These are phyloP conservation scores for Cephalopterus ornatus DNA, from an alignment of 2,113 vertebrate genomes.

Conservation along the genomic window DNA sequence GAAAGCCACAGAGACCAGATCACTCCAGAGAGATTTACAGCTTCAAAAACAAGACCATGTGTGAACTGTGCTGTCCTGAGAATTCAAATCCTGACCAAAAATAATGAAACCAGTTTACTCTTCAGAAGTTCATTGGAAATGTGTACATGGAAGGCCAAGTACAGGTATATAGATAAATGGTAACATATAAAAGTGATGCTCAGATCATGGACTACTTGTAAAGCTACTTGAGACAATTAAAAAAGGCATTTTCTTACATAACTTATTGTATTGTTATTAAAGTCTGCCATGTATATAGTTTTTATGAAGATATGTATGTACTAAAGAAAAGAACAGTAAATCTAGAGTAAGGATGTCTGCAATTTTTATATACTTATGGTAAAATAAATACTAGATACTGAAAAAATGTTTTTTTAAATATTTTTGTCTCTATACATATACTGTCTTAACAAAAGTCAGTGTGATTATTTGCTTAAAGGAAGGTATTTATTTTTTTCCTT, in stretches of 20 bases:
- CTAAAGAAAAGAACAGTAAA: not conserved
- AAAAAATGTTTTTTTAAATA: rapidly evolving
- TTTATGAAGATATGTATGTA: not conserved
- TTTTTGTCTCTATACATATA: not conserved
- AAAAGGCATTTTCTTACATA: not conserved
- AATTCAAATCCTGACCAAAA: not conserved
- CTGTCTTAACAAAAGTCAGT: not conserved
- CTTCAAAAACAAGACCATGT: not conserved
- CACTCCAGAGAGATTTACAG: slow-evolving; percentile 7
- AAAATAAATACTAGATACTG: not conserved
- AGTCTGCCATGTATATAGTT: not conserved
- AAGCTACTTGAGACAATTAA: not conserved
- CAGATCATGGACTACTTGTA: not conserved
- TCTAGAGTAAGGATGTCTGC: not conserved
- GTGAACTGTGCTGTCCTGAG: not conserved
- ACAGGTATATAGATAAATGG: not conserved
- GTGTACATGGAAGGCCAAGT: not conserved
- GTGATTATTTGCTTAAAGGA: not conserved
- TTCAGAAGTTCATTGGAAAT: not conserved
- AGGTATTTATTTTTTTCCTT: not conserved
- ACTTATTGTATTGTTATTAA: not conserved
- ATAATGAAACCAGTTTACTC: not conserved
- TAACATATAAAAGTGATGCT: not conserved
- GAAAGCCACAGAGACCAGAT: not conserved
- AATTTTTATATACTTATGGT: not conserved